Evolutionary conservation across 2,113 vertebrate genomes (phyloP).

Genomic region (Gymnorhina tibicen): DNA sequence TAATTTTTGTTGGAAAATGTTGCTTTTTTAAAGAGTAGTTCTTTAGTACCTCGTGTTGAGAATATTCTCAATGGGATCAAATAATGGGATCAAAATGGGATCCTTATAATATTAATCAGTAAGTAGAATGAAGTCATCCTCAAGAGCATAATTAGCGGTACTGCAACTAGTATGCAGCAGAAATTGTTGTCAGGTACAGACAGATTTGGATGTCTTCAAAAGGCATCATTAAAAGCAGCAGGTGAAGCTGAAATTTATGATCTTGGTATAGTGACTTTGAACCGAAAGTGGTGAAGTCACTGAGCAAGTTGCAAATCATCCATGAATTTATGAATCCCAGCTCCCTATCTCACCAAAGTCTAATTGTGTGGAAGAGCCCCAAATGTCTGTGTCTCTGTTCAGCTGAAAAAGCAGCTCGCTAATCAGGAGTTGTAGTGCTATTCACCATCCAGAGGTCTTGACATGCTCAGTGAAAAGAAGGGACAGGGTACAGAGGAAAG

Average conservation of each 20-base stretch:
- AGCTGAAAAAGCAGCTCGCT: fast-evolving
- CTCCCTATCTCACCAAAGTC: not conserved
- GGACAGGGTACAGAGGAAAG: not conserved
- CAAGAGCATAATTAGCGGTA: not conserved
- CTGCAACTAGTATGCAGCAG: not conserved
- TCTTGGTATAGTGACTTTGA: not conserved
- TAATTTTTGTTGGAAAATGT: not conserved
- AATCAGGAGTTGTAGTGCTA: not conserved
- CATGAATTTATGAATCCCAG: not conserved
- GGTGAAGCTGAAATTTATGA: not conserved
- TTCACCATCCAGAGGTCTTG: not conserved
- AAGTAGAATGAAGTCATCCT: not conserved
- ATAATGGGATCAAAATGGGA: too few species aligned
- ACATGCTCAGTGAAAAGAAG: not conserved
- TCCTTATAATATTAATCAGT: not conserved
- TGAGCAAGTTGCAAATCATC: not conserved
- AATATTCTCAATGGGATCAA: not conserved
- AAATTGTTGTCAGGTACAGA: not conserved
- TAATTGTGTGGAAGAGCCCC: not conserved
- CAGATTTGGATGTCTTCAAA: not conserved
- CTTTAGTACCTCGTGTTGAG: not conserved
- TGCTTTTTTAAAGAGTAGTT: not conserved
- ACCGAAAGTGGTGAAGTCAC: not conserved
- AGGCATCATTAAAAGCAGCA: not conserved
- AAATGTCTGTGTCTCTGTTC: not conserved